These are phyloP conservation scores for Phalacrocorax brasilianus DNA, from an alignment of 2,113 vertebrate species.

Conservation along the genomic window DNA sequence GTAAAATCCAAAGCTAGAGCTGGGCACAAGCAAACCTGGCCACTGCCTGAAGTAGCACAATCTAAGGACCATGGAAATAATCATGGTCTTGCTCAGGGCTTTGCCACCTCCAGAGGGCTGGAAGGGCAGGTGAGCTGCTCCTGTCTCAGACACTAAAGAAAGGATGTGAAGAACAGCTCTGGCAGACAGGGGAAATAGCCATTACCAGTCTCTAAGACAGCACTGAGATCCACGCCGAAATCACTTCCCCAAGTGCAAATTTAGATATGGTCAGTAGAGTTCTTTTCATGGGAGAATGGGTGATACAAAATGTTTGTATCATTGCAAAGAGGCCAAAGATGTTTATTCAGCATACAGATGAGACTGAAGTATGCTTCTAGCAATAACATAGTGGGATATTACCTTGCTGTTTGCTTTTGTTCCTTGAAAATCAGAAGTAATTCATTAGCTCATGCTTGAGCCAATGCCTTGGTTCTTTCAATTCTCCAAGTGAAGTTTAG, in stretches of 20 bases:
- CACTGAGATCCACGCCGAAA: neutral
- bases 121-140: neutral
- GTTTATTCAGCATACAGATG: neutral
- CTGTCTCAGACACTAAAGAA: neutral
- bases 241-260: neutral
- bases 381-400: neutral
- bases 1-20: neutral
- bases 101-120: neutral
- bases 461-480: neutral
- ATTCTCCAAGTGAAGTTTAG: neutral
- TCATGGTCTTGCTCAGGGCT: neutral
- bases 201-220: neutral
- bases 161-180: neutral
- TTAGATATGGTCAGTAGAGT: neutral
- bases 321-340: neutral
- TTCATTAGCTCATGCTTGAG: neutral
- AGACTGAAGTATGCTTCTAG: constrained; percentile 3
- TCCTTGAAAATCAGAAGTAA: constrained; percentile 40
- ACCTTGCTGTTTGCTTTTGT: constrained; percentile 5
- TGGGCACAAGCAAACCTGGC: neutral
- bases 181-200: neutral
- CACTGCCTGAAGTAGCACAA: neutral
- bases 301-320: neutral
- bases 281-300: neutral
- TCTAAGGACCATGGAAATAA: neutral